Conservation (phyloP, 2,797 vertebrate species). For the Enoplosus armatus region DNA sequence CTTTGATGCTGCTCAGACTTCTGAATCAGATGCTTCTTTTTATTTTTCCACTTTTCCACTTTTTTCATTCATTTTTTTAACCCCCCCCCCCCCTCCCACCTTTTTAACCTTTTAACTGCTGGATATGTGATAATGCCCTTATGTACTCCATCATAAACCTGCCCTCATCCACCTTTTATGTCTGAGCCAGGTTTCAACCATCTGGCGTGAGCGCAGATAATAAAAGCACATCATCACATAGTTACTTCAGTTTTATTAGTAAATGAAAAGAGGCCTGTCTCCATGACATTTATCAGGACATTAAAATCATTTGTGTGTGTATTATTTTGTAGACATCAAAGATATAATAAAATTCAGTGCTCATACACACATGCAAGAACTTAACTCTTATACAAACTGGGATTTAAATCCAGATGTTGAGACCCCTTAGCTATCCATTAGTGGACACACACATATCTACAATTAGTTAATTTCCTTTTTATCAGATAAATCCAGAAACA, state of each 20-base stretch:
- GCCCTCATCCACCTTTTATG: slow-evolving; percentile 12
- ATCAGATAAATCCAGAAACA: neutral
- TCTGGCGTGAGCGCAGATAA: neutral
- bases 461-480: neutral
- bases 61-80: neutral
- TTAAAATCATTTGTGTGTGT: slow-evolving; percentile 25
- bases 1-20: slow-evolving; percentile 16
- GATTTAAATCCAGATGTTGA: neutral
- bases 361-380: neutral
- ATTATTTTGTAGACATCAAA: slow-evolving; percentile 7
- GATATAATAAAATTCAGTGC: neutral
- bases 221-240: slow-evolving; percentile 28
- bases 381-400: neutral
- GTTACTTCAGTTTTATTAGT: slow-evolving; percentile 39
- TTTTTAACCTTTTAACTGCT: neutral
- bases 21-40: slow-evolving; percentile 27
- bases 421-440: neutral
- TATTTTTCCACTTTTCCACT: neutral
- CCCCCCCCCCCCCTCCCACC: too few relatives aligned
- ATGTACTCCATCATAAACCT: slow-evolving; percentile 21
- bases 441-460: neutral
- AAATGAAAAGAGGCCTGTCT: slow-evolving; percentile 14
- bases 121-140: neutral
- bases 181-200: slow-evolving; percentile 1
- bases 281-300: slow-evolving; percentile 27